Evolutionary conservation across 2,888 invertebrate genomes (phyloP), one percentile per base, ranked within the genome.

Genomic region (Copidosoma aretas): DNA sequence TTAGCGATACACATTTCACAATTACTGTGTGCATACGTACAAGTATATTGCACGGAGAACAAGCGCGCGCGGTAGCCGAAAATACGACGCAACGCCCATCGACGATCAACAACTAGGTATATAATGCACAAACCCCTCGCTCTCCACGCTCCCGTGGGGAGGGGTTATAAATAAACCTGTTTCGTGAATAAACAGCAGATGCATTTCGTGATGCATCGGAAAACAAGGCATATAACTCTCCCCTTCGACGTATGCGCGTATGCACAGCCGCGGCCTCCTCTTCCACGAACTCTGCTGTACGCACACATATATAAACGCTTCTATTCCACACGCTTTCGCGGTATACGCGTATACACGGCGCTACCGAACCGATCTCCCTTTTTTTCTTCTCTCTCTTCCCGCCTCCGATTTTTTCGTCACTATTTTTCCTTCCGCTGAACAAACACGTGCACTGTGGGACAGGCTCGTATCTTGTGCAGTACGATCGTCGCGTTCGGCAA

Each of bases 121-220:
- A 32, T 8, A 32, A 32, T 32, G 8, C 32, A 32, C 8, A 32
- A 5, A 32, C 32, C 8, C 32, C 8, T 8, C 4, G 32, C 32
- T 32, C 32, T 32, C 32, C 32, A 32, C 32, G 32, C 32, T 32
- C 32, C 4, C 32, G 32, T 32, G 32, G 32, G 32, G 32, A 5
- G 32, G 32, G 32, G 32, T 32, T 32, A 70, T 70, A 70, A 70
- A 19, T 19, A 32, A 32, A 19, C 66, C 63, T 63, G 63, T 67
- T 70, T 70, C 60, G 58, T 64, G 70, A 63, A 66, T 66, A 70
- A 70, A 67, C 66, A 64, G 56, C 59, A 24, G 60, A 60, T 60
- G 60, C 53, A 70, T 70, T 60, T 54, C 64, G 41, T 49, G n/a
- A n/a, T n/a, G 58, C 61, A 62, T 65, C 62, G 62, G 65, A 69